A percentile compares a stretch with the other conserved stretches of the same genome.
Conservation (phyloP, 2,113 vertebrate species). For the Leuciscus idus region DNA sequence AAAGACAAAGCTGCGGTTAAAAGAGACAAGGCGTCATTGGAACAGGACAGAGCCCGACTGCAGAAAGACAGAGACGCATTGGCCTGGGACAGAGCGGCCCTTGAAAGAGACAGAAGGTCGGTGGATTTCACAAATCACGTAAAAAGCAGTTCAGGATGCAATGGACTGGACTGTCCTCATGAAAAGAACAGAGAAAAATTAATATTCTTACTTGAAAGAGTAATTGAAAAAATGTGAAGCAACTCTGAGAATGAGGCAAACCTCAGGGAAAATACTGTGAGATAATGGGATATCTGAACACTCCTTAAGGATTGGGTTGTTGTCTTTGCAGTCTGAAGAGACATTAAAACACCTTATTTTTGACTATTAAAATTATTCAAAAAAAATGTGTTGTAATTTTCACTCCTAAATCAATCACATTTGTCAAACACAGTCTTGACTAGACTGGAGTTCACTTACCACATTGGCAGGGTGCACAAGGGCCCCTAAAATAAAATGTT, state of each 20-base stretch:
- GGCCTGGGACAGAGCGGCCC: constrained; percentile 35
- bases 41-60: constrained; percentile 59
- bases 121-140: constrained; percentile 15
- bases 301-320: not conserved
- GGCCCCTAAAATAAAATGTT: not conserved
- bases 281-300: not conserved
- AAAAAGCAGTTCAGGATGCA: constrained; percentile 28
- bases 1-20: constrained; percentile 68
- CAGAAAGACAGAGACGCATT: constrained; percentile 60
- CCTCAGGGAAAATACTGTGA: not conserved
- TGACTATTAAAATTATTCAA: not conserved
- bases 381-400: not conserved
- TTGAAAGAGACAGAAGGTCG: constrained; percentile 62
- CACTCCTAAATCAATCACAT: not conserved
- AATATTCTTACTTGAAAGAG: constrained; percentile 51
- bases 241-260: not conserved
- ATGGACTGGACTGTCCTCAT: constrained; percentile 27
- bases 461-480: not conserved
- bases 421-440: not conserved
- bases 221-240: constrained; percentile 58
- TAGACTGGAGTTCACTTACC: not conserved
- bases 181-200: constrained; percentile 53
- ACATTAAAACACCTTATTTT: not conserved
- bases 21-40: constrained; percentile 61
- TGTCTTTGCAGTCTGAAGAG: not conserved